Conservation (phyloP, 2,888 invertebrate species). For the Tenthredo notha region DNA sequence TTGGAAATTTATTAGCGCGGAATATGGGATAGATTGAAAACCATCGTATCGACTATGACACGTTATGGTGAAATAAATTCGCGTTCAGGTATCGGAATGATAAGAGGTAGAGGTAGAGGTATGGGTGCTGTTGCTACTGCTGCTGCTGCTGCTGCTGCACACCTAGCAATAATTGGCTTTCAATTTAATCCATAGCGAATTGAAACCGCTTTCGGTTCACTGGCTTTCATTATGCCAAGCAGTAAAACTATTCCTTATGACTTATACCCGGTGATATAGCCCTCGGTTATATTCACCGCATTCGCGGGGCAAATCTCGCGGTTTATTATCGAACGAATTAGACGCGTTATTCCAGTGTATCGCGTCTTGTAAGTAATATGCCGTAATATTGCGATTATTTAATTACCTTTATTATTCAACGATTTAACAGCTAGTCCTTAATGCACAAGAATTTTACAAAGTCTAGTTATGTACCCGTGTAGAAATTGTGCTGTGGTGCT, state of each 20-base stretch:
- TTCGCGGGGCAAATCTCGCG: not conserved
- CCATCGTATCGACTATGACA: too few relatives aligned
- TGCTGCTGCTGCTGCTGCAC: not conserved
- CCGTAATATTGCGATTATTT: not conserved
- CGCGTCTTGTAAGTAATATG: not conserved
- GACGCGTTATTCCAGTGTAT: not conserved
- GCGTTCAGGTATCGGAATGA: not conserved
- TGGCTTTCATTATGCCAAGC: constrained; percentile 31
- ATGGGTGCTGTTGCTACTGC: not conserved
- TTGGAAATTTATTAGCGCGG: too few relatives aligned
- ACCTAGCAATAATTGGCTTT: constrained; percentile 45
- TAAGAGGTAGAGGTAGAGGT: not conserved
- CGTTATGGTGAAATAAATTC: not conserved
- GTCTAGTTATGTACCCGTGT: not conserved
- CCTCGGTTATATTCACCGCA: not conserved
- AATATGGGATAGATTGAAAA: too few relatives aligned
- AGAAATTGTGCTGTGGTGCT: too few relatives aligned
- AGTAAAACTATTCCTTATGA: constrained; percentile 13
- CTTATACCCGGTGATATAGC: not conserved
- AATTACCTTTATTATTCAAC: not conserved
- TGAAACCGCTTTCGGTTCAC: constrained; percentile 28
- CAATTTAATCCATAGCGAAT: constrained; percentile 41
- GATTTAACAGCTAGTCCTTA: not conserved
- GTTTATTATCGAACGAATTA: constrained; percentile 33
- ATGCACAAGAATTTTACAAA: not conserved